phyloP scores from a whole-genome alignment of 2,888 invertebrate genomes.

The Plagodis dolabraria region DNA sequence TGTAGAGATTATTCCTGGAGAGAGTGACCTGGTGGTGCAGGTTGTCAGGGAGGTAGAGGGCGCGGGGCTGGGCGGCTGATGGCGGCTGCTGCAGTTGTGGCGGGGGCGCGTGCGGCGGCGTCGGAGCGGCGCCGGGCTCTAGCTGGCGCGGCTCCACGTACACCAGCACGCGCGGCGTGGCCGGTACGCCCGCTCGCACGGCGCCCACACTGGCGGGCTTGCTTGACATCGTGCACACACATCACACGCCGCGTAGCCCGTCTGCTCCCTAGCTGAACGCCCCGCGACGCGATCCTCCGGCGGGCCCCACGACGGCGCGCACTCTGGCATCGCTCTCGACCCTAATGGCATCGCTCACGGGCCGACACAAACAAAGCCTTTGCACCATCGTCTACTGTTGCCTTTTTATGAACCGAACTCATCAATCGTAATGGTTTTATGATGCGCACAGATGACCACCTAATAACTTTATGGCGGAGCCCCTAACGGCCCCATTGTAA shows the following conservation, averaged over 20 bases:
- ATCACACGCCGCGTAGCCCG: slow-evolving; percentile 86
- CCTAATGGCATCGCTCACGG: slow-evolving; percentile 73
- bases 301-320: slow-evolving; percentile 56
- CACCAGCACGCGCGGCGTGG: slow-evolving; percentile 81
- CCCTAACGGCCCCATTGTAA: slow-evolving; percentile 79
- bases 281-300: slow-evolving; percentile 63
- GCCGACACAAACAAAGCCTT: slow-evolving; percentile 58
- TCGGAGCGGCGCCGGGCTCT: slow-evolving; percentile 77
- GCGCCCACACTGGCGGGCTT: slow-evolving; percentile 90
- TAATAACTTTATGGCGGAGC: slow-evolving; percentile 80
- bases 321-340: slow-evolving; percentile 72
- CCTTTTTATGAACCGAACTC: slow-evolving; percentile 62
- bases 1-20: slow-evolving; percentile 55
- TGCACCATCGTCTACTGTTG: slow-evolving; percentile 72
- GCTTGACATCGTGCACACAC: slow-evolving; percentile 90
- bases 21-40: slow-evolving; percentile 52
- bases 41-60: slow-evolving; percentile 34
- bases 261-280: slow-evolving; percentile 76
- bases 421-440: slow-evolving; percentile 75
- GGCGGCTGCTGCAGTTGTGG: slow-evolving; percentile 62
- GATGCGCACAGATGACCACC: slow-evolving; percentile 58
- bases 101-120: slow-evolving; percentile 61
- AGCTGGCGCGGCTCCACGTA: slow-evolving; percentile 83
- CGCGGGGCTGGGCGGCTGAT: slow-evolving; percentile 60
- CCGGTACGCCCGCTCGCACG: slow-evolving; percentile 80